Base-by-base conservation (phyloP, 2,888 invertebrate genomes). In the Microplitis manilae region DNA sequence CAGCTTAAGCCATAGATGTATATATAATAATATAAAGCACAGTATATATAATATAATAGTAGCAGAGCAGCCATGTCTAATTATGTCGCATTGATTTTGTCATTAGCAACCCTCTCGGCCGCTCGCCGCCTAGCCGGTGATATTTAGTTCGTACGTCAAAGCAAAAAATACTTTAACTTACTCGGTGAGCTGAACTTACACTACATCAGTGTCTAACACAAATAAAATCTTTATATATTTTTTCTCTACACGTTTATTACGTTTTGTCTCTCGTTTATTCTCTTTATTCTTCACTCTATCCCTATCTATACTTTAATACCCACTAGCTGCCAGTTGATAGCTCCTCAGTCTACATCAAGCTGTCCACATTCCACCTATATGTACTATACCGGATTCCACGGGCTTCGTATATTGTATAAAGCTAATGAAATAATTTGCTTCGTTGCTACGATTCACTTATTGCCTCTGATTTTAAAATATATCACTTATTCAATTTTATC, bases 81-180 rank as follows among this genome's bases (percentile, higher is more conserved):
- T 89, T 89, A 89, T 89, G 87, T 88, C 88, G 88, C 89, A 88
- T 89, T 89, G 88, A 89, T 88, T 88, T 88, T 88, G 88, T 89
- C 88, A 89, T 89, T 88, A 89, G 88, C 86, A 84, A 85, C 87
- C 87, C 86, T 85, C 82, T 84, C 84, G 83, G 79, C 83, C 77
- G 81, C 84, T 80, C 84, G 79, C 81, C 80, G 74, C 78, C 73
- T 30, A 40, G 62, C 41, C 50, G 9, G 65, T 67, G 30, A 30
- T 50, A 50, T 50, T 50, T 50, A 50, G 50, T 50, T 50, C 50
- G 50, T 50, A 73, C 50, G 73, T 73, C 61, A 73, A 67, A 61
- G 68, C 64, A 69, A 65, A 74, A 79, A 77, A 65, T 65, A 65
- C 65, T 65, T 65, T 65, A 20, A 65, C 65, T 20, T 65, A 65